Evolutionary conservation across 2,888 invertebrate genomes (phyloP).

Genomic region (Onthophagus sagittarius): DNA sequence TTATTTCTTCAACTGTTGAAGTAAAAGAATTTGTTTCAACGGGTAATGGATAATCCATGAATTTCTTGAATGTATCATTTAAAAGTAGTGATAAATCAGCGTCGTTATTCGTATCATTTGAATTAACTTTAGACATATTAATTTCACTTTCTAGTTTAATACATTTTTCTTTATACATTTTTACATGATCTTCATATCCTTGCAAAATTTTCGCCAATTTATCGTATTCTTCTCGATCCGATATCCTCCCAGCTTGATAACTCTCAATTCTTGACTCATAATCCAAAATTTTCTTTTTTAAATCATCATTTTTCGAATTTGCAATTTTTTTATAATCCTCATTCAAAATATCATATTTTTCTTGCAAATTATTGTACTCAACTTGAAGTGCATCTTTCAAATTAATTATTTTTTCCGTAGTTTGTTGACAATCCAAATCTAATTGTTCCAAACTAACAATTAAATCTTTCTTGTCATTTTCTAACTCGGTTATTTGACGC

Average conservation of each 20-base stretch:
- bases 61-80: conserved; percentile 27
- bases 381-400: conserved; percentile 43
- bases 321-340: conserved; percentile 53
- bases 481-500: conserved; percentile 34
- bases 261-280: conserved; percentile 37
- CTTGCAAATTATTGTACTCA: conserved; percentile 43
- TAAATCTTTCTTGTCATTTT: conserved; percentile 43
- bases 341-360: conserved; percentile 52
- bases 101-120: neutral
- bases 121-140: neutral
- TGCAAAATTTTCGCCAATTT: conserved; percentile 25
- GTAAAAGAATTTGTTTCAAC: conserved; percentile 36
- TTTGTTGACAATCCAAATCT: conserved; percentile 45
- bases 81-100: conserved; percentile 1
- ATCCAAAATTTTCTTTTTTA: conserved; percentile 31
- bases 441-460: conserved; percentile 41
- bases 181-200: conserved; percentile 27
- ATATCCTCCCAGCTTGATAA: conserved; percentile 20
- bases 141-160: conserved; percentile 17
- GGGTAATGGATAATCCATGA: conserved; percentile 22
- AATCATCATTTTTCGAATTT: conserved; percentile 29
- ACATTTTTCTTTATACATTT: conserved; percentile 22
- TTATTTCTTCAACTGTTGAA: conserved; percentile 50
- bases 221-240: conserved; percentile 22
- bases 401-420: conserved; percentile 41